Evolutionary conservation across 2,888 invertebrate species (phyloP), one percentile per base, ranked within the genome.

Genomic region (Chrysina gloriosa): DNA sequence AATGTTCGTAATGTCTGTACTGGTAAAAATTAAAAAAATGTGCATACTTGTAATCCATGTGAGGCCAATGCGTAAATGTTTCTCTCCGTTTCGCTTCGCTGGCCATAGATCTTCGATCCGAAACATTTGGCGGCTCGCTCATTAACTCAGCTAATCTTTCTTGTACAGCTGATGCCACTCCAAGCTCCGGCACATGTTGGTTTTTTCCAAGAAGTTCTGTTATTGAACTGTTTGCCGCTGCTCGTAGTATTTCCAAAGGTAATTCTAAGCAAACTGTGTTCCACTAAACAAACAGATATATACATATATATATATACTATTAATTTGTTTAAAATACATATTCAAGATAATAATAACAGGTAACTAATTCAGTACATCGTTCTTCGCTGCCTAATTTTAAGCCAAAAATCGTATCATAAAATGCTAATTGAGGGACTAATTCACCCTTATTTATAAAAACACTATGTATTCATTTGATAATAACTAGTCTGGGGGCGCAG

Each of bases 1-100:
- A 9, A 21, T 19, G 21, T n/a, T n/a, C n/a, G n/a, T n/a, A n/a
- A n/a, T n/a, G n/a, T n/a, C n/a, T n/a, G n/a, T n/a, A n/a, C n/a
- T n/a, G n/a, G n/a, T n/a, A 45, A 16, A 4, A 6, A 9, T 31
- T 31, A n/a, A 9, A n/a, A 31, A 1, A 31, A n/a, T 2, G 45
- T 7, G 2, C 86, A 85, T 80, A 95, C 94, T 96, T 96, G 84
- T 96, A 97, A 83, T 96, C 95, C 94, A 95, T 96, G 80, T 97
- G 97, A 1, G 97, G 97, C 97, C 97, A 97, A 79, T 93, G 90
- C 73, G 91, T 91, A 84, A 97, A 97, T 0, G 97, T 96, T 80
- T 95, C 92, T 75, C 94, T 88, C 47, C 97, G 86, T 70, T 95
- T 93, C 0, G 94, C 93, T 84, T 97, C 97, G 72, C 95, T 95